Conservation (phyloP, 1,140 invertebrate genomes). For the Scaptodrosophila lebanonensis region DNA sequence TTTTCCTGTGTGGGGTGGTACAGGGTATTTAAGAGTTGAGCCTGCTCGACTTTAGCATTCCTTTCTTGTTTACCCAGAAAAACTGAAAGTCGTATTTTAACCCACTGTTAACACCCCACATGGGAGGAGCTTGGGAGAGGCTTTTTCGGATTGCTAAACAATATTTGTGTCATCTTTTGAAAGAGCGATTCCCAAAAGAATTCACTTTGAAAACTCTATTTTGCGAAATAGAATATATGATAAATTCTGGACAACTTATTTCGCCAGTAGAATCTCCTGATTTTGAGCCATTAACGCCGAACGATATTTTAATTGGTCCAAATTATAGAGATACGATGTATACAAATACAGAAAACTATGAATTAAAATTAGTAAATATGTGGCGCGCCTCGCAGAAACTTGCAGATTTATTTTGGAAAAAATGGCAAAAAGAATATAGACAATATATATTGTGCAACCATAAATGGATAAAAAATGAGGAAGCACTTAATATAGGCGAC, state of each 20-base stretch:
- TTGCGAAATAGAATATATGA: slow-evolving; percentile 39
- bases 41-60: too few species aligned
- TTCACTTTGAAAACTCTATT: slow-evolving; percentile 8
- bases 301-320: not conserved
- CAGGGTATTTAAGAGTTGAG: too few species aligned
- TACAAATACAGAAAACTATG: not conserved
- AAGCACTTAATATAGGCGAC: not conserved
- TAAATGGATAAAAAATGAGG: not conserved
- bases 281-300: not conserved
- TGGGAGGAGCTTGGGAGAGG: too few species aligned
- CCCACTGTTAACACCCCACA: not conserved
- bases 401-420: not conserved
- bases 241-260: slow-evolving; percentile 38
- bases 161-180: not conserved
- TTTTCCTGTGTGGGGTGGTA: too few species aligned
- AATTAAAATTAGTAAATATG: not conserved
- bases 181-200: slow-evolving; percentile 11
- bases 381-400: not conserved
- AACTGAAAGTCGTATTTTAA: slow-evolving; percentile 35
- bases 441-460: not conserved
- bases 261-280: slow-evolving; percentile 28
- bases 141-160: not conserved
- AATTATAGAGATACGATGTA: not conserved
- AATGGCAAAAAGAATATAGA: not conserved
- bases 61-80: slow-evolving; percentile 18